Evolutionary conservation across 1,140 invertebrate genomes (phyloP), one percentile per base, ranked within the genome.

Genomic region (Chionoecetes opilio): DNA sequence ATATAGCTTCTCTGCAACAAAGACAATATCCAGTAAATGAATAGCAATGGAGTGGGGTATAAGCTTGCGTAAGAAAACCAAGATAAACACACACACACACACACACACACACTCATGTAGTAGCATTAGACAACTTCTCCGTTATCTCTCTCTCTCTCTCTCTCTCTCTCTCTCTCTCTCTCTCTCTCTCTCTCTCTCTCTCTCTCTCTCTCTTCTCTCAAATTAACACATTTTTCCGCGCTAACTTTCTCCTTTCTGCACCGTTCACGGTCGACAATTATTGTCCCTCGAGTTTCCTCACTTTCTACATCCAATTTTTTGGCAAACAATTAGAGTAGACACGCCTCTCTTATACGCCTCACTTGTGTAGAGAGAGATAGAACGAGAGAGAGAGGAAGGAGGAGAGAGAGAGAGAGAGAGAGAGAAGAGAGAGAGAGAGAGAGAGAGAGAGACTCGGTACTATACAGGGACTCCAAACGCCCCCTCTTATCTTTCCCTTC

Each of bases 361-460:
- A 75, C 63, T 75, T 26, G n/a, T 26, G 8, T 26, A n/a, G 11
- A n/a, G 9, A n/a, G 63, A n/a, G 63, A 75, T 17, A 75, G 63
- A 75, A 26, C 26, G 63, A 75, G 63, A 75, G 63, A 75, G 63
- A 75, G 63, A 75, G 63, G n/a, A 26, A 75, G 63, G n/a, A 26
- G n/a, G 63, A 75, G 63, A 75, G 63, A 75, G 63, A 75, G 63
- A 75, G 63, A 75, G 63, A 75, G 63, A 75, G 63, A 75, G 63
- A 75, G 63, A 75, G 63, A 75, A 75, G 53, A 75, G 41, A 46
- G 41, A 46, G 41, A 46, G 41, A 46, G 41, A 46, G 41, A 46
- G 41, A 46, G 41, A 46, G 41, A 46, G 41, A 46, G 41, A 46
- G 41, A 46, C n/a, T n/a, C n/a, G 41, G 14, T 3, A 41, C 38